Percentiles rank a stretch among this genome's conserved stretches.
These are phyloP conservation scores for Strongylocentrotus purpuratus DNA, from an alignment of 35 echinoderm and acorn worm species.

Conservation along the genomic window DNA sequence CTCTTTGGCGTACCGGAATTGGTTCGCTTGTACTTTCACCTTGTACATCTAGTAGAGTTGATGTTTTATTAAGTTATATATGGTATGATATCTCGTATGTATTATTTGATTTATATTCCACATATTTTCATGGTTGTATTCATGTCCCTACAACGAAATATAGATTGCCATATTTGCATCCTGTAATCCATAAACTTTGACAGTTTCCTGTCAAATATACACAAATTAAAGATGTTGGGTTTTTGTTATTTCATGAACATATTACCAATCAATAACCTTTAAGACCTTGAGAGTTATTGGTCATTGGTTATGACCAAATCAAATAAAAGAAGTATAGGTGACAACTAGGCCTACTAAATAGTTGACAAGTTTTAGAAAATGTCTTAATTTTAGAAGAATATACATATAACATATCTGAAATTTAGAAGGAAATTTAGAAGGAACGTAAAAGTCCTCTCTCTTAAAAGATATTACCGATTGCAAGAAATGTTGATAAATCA, in stretches of 20 bases:
- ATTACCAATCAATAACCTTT: neutral
- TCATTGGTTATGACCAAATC: neutral
- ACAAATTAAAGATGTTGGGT: neutral
- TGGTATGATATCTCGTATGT: neutral
- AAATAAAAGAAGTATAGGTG: no score
- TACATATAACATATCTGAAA: no score
- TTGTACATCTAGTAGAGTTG: neutral
- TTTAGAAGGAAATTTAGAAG: no score
- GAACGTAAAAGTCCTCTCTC: no score
- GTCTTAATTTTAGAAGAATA: no score
- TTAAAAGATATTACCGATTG: no score
- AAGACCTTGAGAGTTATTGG: neutral
- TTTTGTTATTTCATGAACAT: neutral
- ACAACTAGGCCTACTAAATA: no score
- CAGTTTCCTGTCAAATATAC: neutral
- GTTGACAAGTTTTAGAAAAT: no score
- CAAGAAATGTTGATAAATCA: no score
- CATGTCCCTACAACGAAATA: neutral
- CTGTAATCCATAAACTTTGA: neutral
- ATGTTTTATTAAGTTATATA: no score
- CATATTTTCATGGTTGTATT: neutral
- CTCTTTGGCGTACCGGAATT: neutral
- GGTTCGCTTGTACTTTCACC: neutral
- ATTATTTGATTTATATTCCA: neutral
- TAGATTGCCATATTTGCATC: neutral